A percentile compares a stretch with the other conserved stretches of the same genome.
Evolutionary conservation across 2,888 invertebrate genomes (phyloP).

Genomic region (Morpho helenor): DNA sequence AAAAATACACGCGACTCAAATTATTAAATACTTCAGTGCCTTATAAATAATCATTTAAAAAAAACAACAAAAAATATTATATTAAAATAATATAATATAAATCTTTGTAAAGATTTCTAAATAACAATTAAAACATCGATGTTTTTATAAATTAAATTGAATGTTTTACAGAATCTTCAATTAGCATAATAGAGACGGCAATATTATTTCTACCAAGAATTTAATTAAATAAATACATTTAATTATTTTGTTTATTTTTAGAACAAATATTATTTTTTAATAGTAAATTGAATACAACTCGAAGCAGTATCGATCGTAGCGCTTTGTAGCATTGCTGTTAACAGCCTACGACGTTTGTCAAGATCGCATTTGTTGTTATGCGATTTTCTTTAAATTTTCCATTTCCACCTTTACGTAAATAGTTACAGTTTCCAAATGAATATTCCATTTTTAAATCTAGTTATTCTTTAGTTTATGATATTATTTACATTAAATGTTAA

Average conservation of each 20-base stretch:
- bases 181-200: too few relatives aligned
- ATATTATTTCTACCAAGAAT: too few relatives aligned
- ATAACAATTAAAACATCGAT: too few relatives aligned
- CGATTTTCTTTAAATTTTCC: conserved; percentile 3
- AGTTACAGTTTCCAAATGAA: too few relatives aligned
- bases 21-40: conserved; percentile 11
- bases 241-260: too few relatives aligned
- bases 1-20: neutral
- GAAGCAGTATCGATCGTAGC: conserved; percentile 19
- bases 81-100: neutral
- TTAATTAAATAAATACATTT: too few relatives aligned
- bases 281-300: conserved; percentile 1
- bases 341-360: conserved; percentile 14
- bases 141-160: too few relatives aligned
- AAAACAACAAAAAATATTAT: neutral
- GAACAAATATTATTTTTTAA: too few relatives aligned
- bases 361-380: conserved; percentile 10
- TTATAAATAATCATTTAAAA: neutral
- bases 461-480: too few relatives aligned
- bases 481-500: too few relatives aligned
- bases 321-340: conserved; percentile 19
- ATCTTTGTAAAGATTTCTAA: neutral
- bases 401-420: neutral
- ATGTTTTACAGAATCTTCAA: too few relatives aligned
- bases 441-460: neutral